Evolutionary conservation across 2,797 vertebrate genomes (phyloP), one percentile per base, ranked within the genome.

Genomic region (Lepus townsendii): DNA sequence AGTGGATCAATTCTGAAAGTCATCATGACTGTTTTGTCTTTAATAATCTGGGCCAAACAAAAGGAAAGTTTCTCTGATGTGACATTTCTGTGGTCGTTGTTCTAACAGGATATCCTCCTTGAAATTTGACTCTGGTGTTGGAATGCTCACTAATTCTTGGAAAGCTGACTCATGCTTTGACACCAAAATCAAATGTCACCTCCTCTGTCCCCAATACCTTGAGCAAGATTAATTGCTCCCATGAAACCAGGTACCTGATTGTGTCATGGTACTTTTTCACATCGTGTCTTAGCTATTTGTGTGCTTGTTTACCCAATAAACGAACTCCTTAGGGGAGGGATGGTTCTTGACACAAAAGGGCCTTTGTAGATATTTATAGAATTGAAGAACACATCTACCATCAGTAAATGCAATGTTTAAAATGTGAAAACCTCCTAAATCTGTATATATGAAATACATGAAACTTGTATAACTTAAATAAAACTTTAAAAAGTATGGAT

Each of bases 1-100:
- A 63, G 78, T 68, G 96, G 63, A 92, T 87, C 88, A 97, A 91
- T 54, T 75, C 84, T 84, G 69, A 83, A 97, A 90, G 79, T 92
- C 86, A 65, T 87, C n/a, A 50, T 63, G 88, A 88, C 66, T 95
- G 83, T 96, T 97, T 79, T 83, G n/a, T 91, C 88, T 71, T 92
- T 93, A 92, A 62, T 90, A 72, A 88, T 30, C 76, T 54, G 91
- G 80, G 95, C 54, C 66, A 30, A 35, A 65, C 19, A 92, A 95
- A 96, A 91, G 79, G 91, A 97, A 72, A 50, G 3, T 83, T 89
- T 78, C 65, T 93, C 32, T 62, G 52, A 84, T 73, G 83, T 75
- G 75, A 75, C 27, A 27, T 86, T 96, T n/a, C 63, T 75, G 50
- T 91, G 96, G 88, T 94, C 30, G 63, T 52, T 85, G n/a, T 77